Base-by-base conservation (phyloP, 2,888 invertebrate genomes). In the Allacma fusca region DNA sequence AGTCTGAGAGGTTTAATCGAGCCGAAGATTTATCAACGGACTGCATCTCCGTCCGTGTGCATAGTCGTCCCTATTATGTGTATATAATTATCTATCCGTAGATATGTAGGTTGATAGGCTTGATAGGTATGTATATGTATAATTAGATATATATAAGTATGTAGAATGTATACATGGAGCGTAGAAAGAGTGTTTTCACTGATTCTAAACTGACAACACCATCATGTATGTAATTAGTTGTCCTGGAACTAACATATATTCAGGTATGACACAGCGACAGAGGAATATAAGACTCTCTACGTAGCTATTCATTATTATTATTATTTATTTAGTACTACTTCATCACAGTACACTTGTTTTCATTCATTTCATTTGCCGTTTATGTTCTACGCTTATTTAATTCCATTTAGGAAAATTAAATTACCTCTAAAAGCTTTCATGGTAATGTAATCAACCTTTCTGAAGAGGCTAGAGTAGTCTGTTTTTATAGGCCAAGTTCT, bases 361-460 rank as follows among this genome's bases (percentile, higher is more conserved):
- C n/a, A 16, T 50, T 50, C 50, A 34, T 34, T 50, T n/a, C 19
- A 13, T 13, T 50, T n/a, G 50, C 50, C 16, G 50, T 40, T 13
- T 13, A 40, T 40, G 5, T 40, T 9, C 13, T 40, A 9, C 5
- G 7, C 13, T 40, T 40, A 50, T n/a, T 12, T n/a, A 50, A n/a
- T 50, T 50, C 50, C 50, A 12, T 50, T 50, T 16, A 2, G 50
- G 50, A 50, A 50, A 50, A 50, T 50, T 50, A 50, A 50, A 50
- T 50, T 50, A 50, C 50, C 50, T 50, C 50, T 50, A 50, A 50
- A 50, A 50, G 50, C 19, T 50, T 50, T 50, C 50, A n/a, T 50
- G 16, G 50, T 50, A n/a, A 50, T n/a, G 50, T 16, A 50, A 50
- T n/a, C 50, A 50, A 50, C 50, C 50, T 50, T 50, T 50, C 16